Conservation (phyloP, 35 echinoderm and acorn worm genomes). For the Lytechinus variegatus region DNA sequence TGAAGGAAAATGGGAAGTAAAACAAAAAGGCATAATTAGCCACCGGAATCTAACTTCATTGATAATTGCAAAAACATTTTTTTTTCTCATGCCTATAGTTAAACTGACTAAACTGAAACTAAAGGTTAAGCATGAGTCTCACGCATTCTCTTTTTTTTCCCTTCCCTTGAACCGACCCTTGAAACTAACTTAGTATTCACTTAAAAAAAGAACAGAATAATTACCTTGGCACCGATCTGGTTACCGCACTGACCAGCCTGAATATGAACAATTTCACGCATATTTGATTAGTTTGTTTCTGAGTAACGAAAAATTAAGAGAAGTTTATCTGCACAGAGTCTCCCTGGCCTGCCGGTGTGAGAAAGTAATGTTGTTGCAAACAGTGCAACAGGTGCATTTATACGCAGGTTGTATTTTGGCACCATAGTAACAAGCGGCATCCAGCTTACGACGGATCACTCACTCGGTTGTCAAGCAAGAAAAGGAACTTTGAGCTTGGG, state of each 20-base stretch:
- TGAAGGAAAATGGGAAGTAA: no score
- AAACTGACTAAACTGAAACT: neutral
- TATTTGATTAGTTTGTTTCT: constrained; percentile 31
- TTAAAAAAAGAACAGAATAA: neutral
- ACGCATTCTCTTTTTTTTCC: neutral
- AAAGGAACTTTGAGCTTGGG: neutral
- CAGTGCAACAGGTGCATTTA: neutral
- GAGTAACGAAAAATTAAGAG: neutral
- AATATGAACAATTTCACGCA: constrained; percentile 97
- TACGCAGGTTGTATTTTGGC: neutral
- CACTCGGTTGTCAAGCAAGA: neutral
- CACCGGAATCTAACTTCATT: no score
- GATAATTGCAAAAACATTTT: no score
- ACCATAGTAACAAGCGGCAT: constrained; percentile 9
- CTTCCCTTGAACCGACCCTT: no score
- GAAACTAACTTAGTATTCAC: neutral
- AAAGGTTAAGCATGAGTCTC: neutral
- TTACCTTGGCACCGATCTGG: constrained; percentile 96
- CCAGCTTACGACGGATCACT: neutral
- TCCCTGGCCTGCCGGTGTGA: neutral
- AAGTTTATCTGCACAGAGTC: neutral
- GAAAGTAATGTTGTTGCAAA: neutral
- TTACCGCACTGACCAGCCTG: constrained; percentile 97
- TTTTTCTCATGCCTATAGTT: no score
- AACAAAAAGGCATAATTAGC: no score